A percentile compares a stretch with the other conserved stretches of the same genome.
Conservation (phyloP, 2,888 invertebrate species). For the Agrenia bidenticulata region DNA sequence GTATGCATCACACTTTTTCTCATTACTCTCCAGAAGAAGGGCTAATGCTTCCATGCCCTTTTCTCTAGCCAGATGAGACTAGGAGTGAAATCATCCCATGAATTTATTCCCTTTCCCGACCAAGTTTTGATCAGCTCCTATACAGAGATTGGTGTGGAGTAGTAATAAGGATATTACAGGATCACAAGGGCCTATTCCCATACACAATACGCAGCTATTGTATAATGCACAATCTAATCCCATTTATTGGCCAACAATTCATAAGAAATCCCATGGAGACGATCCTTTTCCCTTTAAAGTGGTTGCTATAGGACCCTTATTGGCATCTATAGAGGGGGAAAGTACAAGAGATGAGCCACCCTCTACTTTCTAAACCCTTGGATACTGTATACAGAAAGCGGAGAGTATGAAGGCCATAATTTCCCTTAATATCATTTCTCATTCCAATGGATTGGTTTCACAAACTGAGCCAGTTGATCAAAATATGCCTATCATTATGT, state of each 20-base stretch:
- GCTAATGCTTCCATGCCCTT: too few species aligned
- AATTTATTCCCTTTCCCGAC: too few species aligned
- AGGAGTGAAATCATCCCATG: constrained; percentile 11
- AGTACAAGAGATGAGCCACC: too few species aligned
- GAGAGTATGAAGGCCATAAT: too few species aligned
- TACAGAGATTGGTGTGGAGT: background rate
- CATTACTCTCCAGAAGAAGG: constrained; percentile 12
- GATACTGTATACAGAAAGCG: too few species aligned
- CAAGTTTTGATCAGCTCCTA: background rate
- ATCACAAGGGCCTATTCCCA: constrained; percentile 12
- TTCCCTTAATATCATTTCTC: constrained; percentile 1
- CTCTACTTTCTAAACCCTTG: too few species aligned
- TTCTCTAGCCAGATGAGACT: too few species aligned
- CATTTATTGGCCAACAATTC: constrained; percentile 22
- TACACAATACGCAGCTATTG: background rate
- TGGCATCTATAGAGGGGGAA: too few species aligned
- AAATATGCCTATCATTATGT: too few species aligned
- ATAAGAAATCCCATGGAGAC: constrained; percentile 21
- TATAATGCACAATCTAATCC: constrained; percentile 20
- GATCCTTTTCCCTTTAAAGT: constrained; percentile 8
- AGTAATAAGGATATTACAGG: background rate
- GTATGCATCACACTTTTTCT: constrained; percentile 31
- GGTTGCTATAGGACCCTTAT: too few species aligned
- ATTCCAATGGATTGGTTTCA: constrained; percentile 39
- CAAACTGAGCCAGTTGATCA: constrained; percentile 3